phyloP scores from a whole-genome alignment of 2,113 vertebrate species.

The Myiagra hebetior region DNA sequence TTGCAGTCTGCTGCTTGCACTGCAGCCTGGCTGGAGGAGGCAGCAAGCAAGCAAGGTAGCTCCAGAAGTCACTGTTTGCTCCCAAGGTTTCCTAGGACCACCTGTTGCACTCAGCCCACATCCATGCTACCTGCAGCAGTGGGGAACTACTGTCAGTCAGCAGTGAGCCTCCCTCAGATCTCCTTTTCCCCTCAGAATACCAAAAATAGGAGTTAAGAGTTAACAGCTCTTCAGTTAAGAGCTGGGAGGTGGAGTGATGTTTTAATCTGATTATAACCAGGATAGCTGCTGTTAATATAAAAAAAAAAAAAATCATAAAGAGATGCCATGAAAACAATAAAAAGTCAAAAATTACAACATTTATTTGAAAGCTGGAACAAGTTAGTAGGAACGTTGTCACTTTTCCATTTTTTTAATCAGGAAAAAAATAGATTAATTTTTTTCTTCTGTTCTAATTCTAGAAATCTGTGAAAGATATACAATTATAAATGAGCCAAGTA shows the following conservation, averaged over 20 bases:
- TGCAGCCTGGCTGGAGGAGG: not conserved
- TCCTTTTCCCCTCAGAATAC: not conserved
- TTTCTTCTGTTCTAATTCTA: not conserved
- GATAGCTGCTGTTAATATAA: not conserved
- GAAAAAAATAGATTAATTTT: not conserved
- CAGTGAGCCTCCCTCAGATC: not conserved
- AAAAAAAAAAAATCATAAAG: not conserved
- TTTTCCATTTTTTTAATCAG: not conserved
- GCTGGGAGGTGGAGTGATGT: not conserved
- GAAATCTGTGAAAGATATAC: not conserved
- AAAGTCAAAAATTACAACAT: not conserved
- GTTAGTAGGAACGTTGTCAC: not conserved
- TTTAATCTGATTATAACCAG: not conserved
- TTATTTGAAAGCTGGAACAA: not conserved
- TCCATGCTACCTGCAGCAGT: not conserved
- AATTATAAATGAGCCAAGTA: not conserved
- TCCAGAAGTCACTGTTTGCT: not conserved
- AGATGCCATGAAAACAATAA: not conserved
- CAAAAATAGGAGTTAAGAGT: not conserved
- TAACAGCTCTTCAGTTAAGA: not conserved
- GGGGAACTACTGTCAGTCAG: not conserved
- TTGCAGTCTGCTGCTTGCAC: accelerated
- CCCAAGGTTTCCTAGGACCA: not conserved
- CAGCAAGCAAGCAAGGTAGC: not conserved
- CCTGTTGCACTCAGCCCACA: not conserved